Percentiles rank a stretch among this genome's conserved stretches.
Conservation (phyloP, 2,888 invertebrate species). For the Lepidocyrtinus sp. region DNA sequence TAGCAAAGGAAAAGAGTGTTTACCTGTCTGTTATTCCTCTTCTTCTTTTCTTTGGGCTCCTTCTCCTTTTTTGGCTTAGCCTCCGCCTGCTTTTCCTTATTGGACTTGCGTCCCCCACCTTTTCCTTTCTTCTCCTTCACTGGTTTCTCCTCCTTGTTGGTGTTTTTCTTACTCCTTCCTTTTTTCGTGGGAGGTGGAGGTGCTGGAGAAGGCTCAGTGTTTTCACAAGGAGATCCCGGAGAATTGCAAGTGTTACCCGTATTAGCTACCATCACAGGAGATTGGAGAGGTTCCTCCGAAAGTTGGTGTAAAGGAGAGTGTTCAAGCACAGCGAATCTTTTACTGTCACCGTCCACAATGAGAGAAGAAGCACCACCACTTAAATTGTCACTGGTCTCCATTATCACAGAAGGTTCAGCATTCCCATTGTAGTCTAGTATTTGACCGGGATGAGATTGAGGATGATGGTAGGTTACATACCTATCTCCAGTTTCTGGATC, state of each 20-base stretch:
- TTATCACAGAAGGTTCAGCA: constrained; percentile 34
- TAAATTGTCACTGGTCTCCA: constrained; percentile 40
- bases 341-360: constrained; percentile 26
- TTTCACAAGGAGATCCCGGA: not conserved
- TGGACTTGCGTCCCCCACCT: constrained; percentile 46
- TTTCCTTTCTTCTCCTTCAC: constrained; percentile 24
- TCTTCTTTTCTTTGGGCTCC: constrained; percentile 58
- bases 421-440: constrained; percentile 23
- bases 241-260: not conserved
- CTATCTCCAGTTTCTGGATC: constrained; percentile 46
- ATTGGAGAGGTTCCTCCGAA: not conserved
- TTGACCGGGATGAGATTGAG: constrained; percentile 11
- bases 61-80: constrained; percentile 48
- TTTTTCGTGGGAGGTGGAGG: constrained; percentile 28
- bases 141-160: constrained; percentile 31
- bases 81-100: constrained; percentile 50
- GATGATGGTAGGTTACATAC: constrained; percentile 30
- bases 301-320: not conserved
- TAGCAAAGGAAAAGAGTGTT: not conserved
- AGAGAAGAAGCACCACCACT: constrained; percentile 31
- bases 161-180: constrained; percentile 17
- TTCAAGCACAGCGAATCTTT: constrained; percentile 31
- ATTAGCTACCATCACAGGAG: not conserved
- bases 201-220: constrained; percentile 23
- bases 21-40: constrained; percentile 59